Evolutionary conservation across 1,140 invertebrate genomes (phyloP).

Genomic region (Meteorus sp.): DNA sequence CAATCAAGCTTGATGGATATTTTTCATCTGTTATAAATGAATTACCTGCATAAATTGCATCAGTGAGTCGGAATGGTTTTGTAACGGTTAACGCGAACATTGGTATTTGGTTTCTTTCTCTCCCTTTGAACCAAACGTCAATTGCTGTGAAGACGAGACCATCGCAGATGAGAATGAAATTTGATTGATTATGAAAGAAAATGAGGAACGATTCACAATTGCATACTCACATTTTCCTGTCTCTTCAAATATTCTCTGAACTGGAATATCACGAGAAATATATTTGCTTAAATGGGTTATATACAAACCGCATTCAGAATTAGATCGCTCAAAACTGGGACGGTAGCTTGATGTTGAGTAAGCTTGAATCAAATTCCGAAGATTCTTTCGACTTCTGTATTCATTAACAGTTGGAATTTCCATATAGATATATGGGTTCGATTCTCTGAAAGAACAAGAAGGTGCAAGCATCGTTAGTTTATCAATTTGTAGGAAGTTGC

Average conservation of each 20-base stretch:
- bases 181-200: not conserved
- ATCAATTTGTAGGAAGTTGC: not conserved
- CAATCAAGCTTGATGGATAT: not conserved
- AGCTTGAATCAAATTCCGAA: constrained; percentile 47
- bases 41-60: constrained; percentile 39
- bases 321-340: constrained; percentile 43
- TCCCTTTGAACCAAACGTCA: constrained; percentile 40
- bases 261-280: constrained; percentile 41
- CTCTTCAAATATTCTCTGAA: constrained; percentile 47
- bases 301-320: constrained; percentile 42
- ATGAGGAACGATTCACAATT: not conserved
- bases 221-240: constrained; percentile 43
- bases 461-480: not conserved
- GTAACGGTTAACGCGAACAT: constrained; percentile 45
- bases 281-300: constrained; percentile 44
- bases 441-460: constrained; percentile 35
- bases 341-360: constrained; percentile 48
- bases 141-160: constrained; percentile 36
- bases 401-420: constrained; percentile 44
- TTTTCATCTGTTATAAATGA: constrained; percentile 10
- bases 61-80: constrained; percentile 44
- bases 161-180: constrained; percentile 13
- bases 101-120: constrained; percentile 47
- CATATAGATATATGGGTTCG: constrained; percentile 43
- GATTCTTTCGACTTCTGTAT: constrained; percentile 43